Base-by-base conservation (phyloP, 2,797 vertebrate species). In the Poecilia picta region DNA sequence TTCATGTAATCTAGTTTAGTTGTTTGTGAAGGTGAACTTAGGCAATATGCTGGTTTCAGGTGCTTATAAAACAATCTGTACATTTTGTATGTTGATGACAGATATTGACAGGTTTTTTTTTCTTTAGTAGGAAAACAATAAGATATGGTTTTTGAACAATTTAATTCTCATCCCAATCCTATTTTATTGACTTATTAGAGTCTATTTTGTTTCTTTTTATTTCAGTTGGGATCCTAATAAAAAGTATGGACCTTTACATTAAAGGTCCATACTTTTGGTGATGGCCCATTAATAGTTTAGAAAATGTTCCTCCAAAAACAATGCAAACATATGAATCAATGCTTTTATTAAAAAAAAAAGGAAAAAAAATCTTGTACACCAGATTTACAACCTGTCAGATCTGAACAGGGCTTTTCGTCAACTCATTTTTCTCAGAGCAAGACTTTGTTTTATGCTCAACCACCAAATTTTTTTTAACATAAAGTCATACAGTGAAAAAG, bases 321-420 rank as follows among this genome's bases (percentile, higher is more conserved):
- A 51, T 62, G 81, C 70, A 78, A 39, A 83, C 36, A 73, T 87
- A 78, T 79, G 68, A 91, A 87, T 86, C 83, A 85, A 83, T 84
- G 72, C 2, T 82, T 91, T 92, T 92, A 91, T 91, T 91, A 4
- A n/a, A 39, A 73, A 12, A 51, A 81, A 18, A 25, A 25, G 15
- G 13, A 51, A 36, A 12, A 36, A 73, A 88, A 90, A 92, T 90
- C 75, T 78, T 28, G 73, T 73, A 84, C 77, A 88, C 79, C 85
- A 89, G 75, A 81, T 64, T 31, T 39, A 77, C 81, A 86, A 76
- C 81, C 74, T 78, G 77, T 75, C 75, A 81, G 74, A 80, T 83
- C 45, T 53, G 68, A 74, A 72, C n/a, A 18, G 39, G n/a, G 13
- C n/a, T 45, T 53, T 53, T 53, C 25, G 8, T 41, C 13, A 28